These are phyloP conservation scores for Cataglyphis altisquamis DNA, from an alignment of 2,888 invertebrate species.

Conservation along the genomic window DNA sequence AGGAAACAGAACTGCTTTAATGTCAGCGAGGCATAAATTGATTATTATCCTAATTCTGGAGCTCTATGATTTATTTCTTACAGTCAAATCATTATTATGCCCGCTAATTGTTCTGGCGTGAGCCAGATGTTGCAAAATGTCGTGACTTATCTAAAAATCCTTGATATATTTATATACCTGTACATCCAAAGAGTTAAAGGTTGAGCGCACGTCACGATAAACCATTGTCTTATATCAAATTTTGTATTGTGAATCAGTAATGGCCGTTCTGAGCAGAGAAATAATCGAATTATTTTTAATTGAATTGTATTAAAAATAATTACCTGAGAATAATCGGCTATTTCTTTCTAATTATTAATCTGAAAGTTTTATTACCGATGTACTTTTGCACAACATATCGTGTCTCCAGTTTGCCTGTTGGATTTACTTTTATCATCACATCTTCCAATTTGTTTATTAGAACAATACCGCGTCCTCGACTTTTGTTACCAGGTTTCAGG, in stretches of 20 bases:
- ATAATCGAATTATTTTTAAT: slow-evolving; percentile 33
- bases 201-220: slow-evolving; percentile 95
- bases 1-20: slow-evolving; percentile 13
- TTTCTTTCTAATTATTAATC: slow-evolving; percentile 10
- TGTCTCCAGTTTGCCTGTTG: slow-evolving; percentile 87
- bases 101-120: slow-evolving; percentile 44
- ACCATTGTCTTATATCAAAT: slow-evolving; percentile 98
- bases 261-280: slow-evolving; percentile 92
- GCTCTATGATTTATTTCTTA: slow-evolving; percentile 28
- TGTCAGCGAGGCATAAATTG: slow-evolving; percentile 31
- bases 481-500: slow-evolving; percentile 97
- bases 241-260: slow-evolving; percentile 96
- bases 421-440: slow-evolving; percentile 90
- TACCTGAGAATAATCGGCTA: neutral
- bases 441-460: slow-evolving; percentile 95
- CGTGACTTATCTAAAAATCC: slow-evolving; percentile 43
- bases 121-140: slow-evolving; percentile 18
- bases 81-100: neutral
- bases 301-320: neutral
- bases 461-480: slow-evolving; percentile 96
- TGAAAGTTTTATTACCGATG: slow-evolving; percentile 89
- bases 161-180: slow-evolving; percentile 87
- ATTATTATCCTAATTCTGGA: slow-evolving; percentile 43
- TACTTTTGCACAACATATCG: slow-evolving; percentile 98
- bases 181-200: slow-evolving; percentile 97